A percentile compares a stretch with the other conserved stretches of the same genome.
These are phyloP conservation scores for Lagocephalus sceleratus DNA, from an alignment of 2,797 vertebrate genomes.

Conservation along the genomic window DNA sequence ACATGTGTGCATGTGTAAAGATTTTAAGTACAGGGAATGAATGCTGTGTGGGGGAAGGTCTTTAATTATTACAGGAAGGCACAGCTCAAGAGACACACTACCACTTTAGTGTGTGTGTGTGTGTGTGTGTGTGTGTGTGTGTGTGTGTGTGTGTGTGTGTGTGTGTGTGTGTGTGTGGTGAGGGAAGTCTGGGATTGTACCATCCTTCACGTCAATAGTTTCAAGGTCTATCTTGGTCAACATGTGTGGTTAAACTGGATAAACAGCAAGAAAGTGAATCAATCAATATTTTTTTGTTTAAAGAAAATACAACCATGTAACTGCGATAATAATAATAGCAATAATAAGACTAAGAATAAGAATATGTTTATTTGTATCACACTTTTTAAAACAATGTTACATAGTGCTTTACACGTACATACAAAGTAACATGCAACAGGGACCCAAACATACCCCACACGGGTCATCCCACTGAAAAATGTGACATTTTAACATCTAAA, in stretches of 20 bases:
- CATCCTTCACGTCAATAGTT: conserved; percentile 35
- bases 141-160: conserved; percentile 4
- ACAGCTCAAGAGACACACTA: conserved; percentile 58
- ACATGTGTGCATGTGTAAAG: conserved; percentile 27
- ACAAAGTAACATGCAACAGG: too few relatives aligned
- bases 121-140: conserved; percentile 18
- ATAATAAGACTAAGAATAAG: too few relatives aligned
- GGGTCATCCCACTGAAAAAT: too few relatives aligned
- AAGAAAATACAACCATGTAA: too few relatives aligned
- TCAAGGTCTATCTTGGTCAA: conserved; percentile 11
- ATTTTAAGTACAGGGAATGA: conserved; percentile 76
- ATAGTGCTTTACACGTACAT: too few relatives aligned
- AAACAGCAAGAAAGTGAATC: too few relatives aligned
- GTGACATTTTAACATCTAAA: too few relatives aligned
- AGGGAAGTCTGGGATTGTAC: conserved; percentile 7
- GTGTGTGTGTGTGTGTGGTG: conserved; percentile 17
- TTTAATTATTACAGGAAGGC: conserved; percentile 81
- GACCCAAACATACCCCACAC: too few relatives aligned
- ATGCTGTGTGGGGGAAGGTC: conserved; percentile 54
- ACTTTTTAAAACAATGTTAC: too few relatives aligned
- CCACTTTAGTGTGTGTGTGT: conserved; percentile 47
- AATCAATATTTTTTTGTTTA: too few relatives aligned
- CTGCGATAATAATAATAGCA: too few relatives aligned
- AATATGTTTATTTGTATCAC: too few relatives aligned
- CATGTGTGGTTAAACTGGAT: neutral